These are phyloP conservation scores for Phenganax subtilis DNA, from an alignment of 92 coral and sea anemone genomes.

Conservation along the genomic window DNA sequence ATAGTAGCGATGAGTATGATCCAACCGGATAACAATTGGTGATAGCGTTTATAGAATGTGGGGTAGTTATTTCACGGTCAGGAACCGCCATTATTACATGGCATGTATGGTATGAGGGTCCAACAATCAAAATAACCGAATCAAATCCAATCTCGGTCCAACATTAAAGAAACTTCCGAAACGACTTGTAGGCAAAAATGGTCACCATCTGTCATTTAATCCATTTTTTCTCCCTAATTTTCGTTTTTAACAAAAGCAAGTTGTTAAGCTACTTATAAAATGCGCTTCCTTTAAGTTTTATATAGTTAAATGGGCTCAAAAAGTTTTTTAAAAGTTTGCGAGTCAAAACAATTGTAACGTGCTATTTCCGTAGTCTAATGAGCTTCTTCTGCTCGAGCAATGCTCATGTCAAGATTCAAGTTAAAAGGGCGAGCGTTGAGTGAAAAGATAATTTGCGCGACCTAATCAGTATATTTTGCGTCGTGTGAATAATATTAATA, in stretches of 20 bases:
- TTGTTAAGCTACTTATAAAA: not conserved
- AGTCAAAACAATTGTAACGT: slow-evolving; percentile 16
- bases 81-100: slow-evolving; percentile 14
- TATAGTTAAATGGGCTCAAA: not conserved
- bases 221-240: not conserved
- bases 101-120: slow-evolving; percentile 6
- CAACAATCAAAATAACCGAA: not conserved
- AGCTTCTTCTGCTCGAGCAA: slow-evolving; percentile 8
- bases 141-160: slow-evolving; percentile 12
- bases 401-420: not conserved
- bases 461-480: not conserved
- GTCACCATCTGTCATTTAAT: slow-evolving; percentile 16
- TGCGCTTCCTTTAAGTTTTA: not conserved
- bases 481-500: not conserved
- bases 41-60: no score
- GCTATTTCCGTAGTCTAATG: slow-evolving; percentile 22
- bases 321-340: not conserved
- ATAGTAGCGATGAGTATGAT: no score
- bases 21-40: no score
- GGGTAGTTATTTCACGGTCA: not conserved
- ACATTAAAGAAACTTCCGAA: slow-evolving; percentile 33
- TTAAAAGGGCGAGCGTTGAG: not conserved
- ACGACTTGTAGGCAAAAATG: slow-evolving; percentile 23
- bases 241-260: not conserved
- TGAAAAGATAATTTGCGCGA: slow-evolving; percentile 5